phyloP scores from a whole-genome alignment of 2,888 invertebrate species.

The Magallana nippona region DNA sequence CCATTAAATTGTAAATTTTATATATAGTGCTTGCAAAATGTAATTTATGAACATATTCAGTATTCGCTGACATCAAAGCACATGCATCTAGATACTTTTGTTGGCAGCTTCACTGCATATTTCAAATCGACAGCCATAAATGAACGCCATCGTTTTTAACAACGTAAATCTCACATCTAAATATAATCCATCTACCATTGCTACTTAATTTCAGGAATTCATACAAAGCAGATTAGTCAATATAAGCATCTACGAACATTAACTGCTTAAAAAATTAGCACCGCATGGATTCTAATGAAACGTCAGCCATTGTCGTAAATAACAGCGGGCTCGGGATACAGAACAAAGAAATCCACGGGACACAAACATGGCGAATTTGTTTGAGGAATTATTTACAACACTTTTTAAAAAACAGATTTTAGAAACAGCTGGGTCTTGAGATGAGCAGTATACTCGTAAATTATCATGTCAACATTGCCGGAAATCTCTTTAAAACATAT shows the following conservation, averaged over 20 bases:
- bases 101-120: not conserved
- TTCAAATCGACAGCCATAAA: not conserved
- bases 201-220: no score
- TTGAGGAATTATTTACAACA: not conserved
- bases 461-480: not conserved
- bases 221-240: no score
- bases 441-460: not conserved
- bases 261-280: not conserved
- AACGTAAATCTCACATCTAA: no score
- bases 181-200: no score
- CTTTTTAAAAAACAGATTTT: not conserved
- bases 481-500: not conserved
- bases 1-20: slow-evolving; percentile 19
- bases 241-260: not conserved
- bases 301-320: slow-evolving; percentile 28
- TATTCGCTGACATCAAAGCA: slow-evolving; percentile 1
- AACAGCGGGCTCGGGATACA: slow-evolving; percentile 23
- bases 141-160: not conserved
- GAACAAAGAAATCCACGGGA: slow-evolving; percentile 30
- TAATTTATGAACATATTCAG: not conserved
- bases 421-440: not conserved
- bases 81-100: not conserved
- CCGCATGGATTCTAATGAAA: not conserved
- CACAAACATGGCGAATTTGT: slow-evolving; percentile 1
- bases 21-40: not conserved